Evolutionary conservation across 2,888 invertebrate genomes (phyloP).

Genomic region (Abrostola triplasia): DNA sequence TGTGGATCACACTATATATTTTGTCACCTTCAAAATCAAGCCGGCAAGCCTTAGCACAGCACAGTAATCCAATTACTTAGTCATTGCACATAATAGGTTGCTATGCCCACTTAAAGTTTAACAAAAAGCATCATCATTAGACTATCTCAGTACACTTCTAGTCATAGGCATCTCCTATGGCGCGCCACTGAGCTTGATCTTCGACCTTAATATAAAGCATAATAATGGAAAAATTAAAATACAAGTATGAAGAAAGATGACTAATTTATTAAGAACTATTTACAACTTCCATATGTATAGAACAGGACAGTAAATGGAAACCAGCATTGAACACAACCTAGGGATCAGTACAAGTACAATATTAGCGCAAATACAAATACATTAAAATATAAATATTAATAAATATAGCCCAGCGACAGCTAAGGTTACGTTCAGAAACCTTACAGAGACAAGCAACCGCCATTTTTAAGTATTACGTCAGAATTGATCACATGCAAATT

Average conservation of each 20-base stretch:
- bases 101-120: too few relatives aligned
- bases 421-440: constrained; percentile 33
- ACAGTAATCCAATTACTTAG: too few relatives aligned
- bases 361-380: constrained; percentile 35
- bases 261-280: constrained; percentile 73
- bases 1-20: too few relatives aligned
- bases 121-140: too few relatives aligned
- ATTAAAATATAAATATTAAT: constrained; percentile 9
- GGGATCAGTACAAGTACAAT: constrained; percentile 45
- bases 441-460: constrained; percentile 17
- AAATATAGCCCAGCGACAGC: constrained; percentile 12
- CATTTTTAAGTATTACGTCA: constrained; percentile 23
- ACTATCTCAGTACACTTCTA: too few relatives aligned
- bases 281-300: constrained; percentile 69
- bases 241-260: constrained; percentile 55
- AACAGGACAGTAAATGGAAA: constrained; percentile 37
- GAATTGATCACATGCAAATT: constrained; percentile 10
- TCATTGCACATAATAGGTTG: too few relatives aligned
- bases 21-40: too few relatives aligned
- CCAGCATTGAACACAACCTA: constrained; percentile 51
- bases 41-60: too few relatives aligned
- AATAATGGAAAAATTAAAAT: constrained; percentile 36
- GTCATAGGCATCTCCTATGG: too few relatives aligned
- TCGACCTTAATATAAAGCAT: too few relatives aligned
- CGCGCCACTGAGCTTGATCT: too few relatives aligned